phyloP scores from a whole-genome alignment of 2,113 vertebrate genomes.

The Cervus canadensis region DNA sequence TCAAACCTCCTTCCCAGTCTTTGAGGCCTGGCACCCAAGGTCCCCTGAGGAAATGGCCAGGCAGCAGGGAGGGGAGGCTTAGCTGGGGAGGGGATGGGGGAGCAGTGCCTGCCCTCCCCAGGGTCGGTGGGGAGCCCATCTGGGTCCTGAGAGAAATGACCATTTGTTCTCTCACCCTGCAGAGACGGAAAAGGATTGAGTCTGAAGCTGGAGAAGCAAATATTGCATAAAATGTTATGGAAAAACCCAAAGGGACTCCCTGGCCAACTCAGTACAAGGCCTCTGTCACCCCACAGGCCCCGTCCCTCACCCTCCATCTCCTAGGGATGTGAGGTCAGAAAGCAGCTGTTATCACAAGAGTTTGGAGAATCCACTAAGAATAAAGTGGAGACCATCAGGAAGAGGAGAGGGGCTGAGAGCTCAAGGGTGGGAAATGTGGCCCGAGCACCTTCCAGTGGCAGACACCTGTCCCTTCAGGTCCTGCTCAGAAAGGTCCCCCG shows the following conservation, averaged over 20 bases:
- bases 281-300: background rate
- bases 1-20: background rate
- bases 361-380: background rate
- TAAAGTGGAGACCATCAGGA: background rate
- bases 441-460: background rate
- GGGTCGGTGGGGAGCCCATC: background rate
- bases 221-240: background rate
- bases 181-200: background rate
- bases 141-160: background rate
- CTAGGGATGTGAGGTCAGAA: background rate
- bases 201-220: background rate
- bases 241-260: background rate
- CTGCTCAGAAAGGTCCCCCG: background rate
- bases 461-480: background rate
- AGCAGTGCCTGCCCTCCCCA: background rate
- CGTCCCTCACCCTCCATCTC: background rate
- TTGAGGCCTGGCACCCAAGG: background rate
- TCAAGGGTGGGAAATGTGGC: background rate
- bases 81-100: background rate
- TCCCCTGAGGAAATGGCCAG: background rate
- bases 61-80: background rate
- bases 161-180: background rate
- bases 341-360: background rate
- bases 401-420: background rate
- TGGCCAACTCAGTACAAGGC: background rate